phyloP scores from a whole-genome alignment of 2,797 vertebrate species.

The Chrysolophus pictus region DNA sequence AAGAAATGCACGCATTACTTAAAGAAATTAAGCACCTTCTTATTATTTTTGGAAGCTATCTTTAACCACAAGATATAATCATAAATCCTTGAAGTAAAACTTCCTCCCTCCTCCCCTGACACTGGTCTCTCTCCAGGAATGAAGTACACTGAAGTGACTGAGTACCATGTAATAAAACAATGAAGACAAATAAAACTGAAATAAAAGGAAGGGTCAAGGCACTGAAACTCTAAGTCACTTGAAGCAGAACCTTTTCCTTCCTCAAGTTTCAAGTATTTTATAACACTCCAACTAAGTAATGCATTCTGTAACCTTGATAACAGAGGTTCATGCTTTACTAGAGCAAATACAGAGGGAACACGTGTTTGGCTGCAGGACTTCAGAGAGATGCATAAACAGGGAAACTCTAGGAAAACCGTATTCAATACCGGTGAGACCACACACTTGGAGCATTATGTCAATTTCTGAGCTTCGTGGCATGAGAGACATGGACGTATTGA shows the following conservation, averaged over 20 bases:
- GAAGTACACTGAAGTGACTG: background rate
- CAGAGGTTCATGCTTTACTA: background rate
- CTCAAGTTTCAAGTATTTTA: background rate
- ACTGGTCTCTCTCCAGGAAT: background rate
- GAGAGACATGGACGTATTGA: background rate
- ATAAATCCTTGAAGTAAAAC: background rate
- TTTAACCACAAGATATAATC: background rate
- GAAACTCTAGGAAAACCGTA: background rate
- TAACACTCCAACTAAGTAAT: background rate
- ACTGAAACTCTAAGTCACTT: background rate
- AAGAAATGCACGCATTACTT: background rate
- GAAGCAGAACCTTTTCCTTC: background rate
- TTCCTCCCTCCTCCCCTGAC: background rate
- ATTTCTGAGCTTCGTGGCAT: background rate
- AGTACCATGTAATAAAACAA: background rate
- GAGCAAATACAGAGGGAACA: background rate
- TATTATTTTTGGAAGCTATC: background rate
- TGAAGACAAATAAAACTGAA: background rate
- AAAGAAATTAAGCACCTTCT: background rate
- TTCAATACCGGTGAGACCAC: background rate
- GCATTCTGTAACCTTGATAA: background rate
- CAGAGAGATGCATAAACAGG: accelerated
- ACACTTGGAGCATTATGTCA: background rate
- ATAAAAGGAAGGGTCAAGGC: background rate
- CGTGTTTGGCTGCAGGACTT: background rate